Evolutionary conservation across 1,140 invertebrate species (phyloP).

Genomic region (Zaprionus ornatus): DNA sequence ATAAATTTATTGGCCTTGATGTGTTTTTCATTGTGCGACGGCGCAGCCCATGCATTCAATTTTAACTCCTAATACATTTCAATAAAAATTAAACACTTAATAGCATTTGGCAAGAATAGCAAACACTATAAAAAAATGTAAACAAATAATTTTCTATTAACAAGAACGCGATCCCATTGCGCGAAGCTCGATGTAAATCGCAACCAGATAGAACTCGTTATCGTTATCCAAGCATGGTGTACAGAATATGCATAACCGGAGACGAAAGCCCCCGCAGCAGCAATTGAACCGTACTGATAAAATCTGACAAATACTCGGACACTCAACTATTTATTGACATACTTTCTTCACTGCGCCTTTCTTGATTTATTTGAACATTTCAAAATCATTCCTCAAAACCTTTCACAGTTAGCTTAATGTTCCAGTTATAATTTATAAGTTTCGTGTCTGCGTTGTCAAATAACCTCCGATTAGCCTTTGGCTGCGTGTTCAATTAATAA

Average conservation of each 20-base stretch:
- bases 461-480: slow-evolving; percentile 18
- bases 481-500: slow-evolving; percentile 33
- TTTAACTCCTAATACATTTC: slow-evolving; percentile 63
- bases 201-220: slow-evolving; percentile 76
- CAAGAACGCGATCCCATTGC: slow-evolving; percentile 30
- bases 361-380: slow-evolving; percentile 48
- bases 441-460: neutral
- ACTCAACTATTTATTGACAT: slow-evolving; percentile 59
- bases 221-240: slow-evolving; percentile 67
- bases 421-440: neutral
- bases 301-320: slow-evolving; percentile 29
- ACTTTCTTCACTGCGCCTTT: slow-evolving; percentile 33
- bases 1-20: slow-evolving; percentile 55
- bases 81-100: slow-evolving; percentile 65
- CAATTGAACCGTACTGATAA: slow-evolving; percentile 53
- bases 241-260: slow-evolving; percentile 42
- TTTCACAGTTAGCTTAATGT: neutral
- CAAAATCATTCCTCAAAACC: slow-evolving; percentile 33
- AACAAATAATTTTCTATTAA: slow-evolving; percentile 82
- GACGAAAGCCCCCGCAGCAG: slow-evolving; percentile 19
- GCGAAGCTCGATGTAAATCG: slow-evolving; percentile 61
- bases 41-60: slow-evolving; percentile 44
- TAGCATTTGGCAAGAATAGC: slow-evolving; percentile 34
- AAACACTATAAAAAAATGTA: slow-evolving; percentile 51
- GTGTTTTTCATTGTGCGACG: slow-evolving; percentile 20